These are phyloP conservation scores for Rotaria macrura DNA, from an alignment of 2,888 invertebrate species.

Conservation along the genomic window DNA sequence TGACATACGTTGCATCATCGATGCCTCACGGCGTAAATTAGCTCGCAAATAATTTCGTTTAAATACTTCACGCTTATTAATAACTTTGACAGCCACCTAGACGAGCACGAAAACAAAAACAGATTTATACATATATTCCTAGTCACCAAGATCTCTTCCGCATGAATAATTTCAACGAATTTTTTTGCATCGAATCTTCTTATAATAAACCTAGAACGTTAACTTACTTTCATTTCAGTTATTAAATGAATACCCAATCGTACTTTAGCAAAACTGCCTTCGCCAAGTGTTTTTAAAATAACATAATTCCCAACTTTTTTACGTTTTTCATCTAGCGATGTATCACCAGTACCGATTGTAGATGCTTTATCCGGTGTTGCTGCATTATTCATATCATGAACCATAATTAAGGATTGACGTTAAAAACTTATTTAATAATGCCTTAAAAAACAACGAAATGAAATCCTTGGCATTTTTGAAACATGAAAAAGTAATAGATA, in stretches of 20 bases:
- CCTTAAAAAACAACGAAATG: not conserved
- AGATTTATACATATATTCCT: too few relatives aligned
- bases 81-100: conserved; percentile 46
- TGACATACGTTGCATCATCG: conserved; percentile 41
- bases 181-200: too few relatives aligned
- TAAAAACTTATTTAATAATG: not conserved
- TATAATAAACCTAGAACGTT: too few relatives aligned
- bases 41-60: conserved; percentile 40
- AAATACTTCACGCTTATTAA: conserved; percentile 40
- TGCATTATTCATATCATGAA: not conserved
- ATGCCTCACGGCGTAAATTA: conserved; percentile 42
- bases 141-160: too few relatives aligned
- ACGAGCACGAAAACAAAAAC: too few relatives aligned
- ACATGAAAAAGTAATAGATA: not conserved
- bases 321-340: conserved; percentile 37
- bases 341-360: not conserved
- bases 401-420: not conserved
- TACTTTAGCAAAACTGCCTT: conserved; percentile 41
- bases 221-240: conserved; percentile 41
- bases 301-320: conserved; percentile 44
- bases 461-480: not conserved
- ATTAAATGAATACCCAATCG: conserved; percentile 40
- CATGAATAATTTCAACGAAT: too few relatives aligned
- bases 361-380: not conserved
- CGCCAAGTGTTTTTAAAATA: conserved; percentile 39